phyloP scores from a whole-genome alignment of 2,797 vertebrate species.

The Helostoma temminkii region DNA sequence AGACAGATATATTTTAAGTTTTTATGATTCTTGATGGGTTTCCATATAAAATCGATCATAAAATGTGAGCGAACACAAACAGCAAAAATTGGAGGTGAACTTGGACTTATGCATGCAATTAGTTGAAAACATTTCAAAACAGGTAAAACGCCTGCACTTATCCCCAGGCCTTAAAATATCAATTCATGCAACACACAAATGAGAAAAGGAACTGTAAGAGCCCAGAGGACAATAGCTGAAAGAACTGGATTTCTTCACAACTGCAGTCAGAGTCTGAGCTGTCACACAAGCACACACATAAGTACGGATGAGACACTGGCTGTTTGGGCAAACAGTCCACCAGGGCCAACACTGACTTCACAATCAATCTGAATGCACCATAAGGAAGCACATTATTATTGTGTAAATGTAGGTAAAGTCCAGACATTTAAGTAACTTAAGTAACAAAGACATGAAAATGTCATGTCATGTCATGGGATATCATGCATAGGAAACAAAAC shows the following conservation, averaged over 20 bases:
- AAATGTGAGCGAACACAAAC: background rate
- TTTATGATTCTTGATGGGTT: background rate
- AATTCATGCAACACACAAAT: slow-evolving; percentile 10
- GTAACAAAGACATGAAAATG: no score
- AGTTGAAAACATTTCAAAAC: background rate
- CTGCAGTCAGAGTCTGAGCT: slow-evolving; percentile 14
- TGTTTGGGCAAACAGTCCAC: background rate
- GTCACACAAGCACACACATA: slow-evolving; percentile 13
- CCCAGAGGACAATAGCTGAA: slow-evolving; percentile 9
- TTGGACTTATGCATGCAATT: background rate
- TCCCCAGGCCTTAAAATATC: background rate
- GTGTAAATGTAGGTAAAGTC: background rate
- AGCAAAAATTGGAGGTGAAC: no score
- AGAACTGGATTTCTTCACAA: background rate
- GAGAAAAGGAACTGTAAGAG: slow-evolving; percentile 7
- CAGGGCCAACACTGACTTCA: background rate
- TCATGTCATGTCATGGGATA: no score
- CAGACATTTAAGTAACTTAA: background rate
- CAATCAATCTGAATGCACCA: background rate
- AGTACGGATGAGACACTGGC: background rate
- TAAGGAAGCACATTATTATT: background rate
- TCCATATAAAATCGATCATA: slow-evolving; percentile 6
- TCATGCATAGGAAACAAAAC: background rate
- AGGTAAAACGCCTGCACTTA: background rate
- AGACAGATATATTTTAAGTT: background rate